Percentiles rank a stretch among this genome's conserved stretches.
phyloP scores from a whole-genome alignment of 1,140 invertebrate species.

The Leptopilina clavipes region DNA sequence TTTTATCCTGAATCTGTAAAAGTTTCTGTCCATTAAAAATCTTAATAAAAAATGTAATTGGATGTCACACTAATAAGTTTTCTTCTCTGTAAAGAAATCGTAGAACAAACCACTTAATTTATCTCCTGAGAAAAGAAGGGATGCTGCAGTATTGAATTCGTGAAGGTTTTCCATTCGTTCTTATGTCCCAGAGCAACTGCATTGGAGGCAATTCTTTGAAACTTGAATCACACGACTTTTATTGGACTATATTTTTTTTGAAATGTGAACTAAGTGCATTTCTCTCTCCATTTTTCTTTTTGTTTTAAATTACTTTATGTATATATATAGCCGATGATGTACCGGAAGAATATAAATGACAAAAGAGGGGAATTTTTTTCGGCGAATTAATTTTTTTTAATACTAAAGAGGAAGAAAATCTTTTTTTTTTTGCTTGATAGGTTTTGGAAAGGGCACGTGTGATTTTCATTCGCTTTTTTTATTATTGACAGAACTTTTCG shows the following conservation, averaged over 20 bases:
- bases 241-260: not conserved
- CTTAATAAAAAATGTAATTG: not conserved
- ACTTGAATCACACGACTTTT: conserved; percentile 14
- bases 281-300: not conserved
- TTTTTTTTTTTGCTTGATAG: not conserved
- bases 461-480: conserved; percentile 20
- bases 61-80: not conserved
- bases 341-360: too few relatives aligned
- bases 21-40: too few relatives aligned
- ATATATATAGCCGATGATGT: not conserved
- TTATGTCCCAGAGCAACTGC: conserved; percentile 15
- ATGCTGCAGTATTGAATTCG: not conserved
- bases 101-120: not conserved
- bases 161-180: not conserved
- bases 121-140: not conserved
- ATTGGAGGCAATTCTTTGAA: not conserved
- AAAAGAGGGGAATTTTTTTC: conserved; percentile 8
- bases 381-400: conserved; percentile 7
- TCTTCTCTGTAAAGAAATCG: not conserved
- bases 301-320: not conserved
- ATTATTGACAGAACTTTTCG: conserved; percentile 27
- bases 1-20: not conserved
- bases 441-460: conserved; percentile 7
- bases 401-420: not conserved
- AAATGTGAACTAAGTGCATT: not conserved